Base-by-base conservation (phyloP, 2,113 vertebrate genomes). In the Myxocyprinus asiaticus region DNA sequence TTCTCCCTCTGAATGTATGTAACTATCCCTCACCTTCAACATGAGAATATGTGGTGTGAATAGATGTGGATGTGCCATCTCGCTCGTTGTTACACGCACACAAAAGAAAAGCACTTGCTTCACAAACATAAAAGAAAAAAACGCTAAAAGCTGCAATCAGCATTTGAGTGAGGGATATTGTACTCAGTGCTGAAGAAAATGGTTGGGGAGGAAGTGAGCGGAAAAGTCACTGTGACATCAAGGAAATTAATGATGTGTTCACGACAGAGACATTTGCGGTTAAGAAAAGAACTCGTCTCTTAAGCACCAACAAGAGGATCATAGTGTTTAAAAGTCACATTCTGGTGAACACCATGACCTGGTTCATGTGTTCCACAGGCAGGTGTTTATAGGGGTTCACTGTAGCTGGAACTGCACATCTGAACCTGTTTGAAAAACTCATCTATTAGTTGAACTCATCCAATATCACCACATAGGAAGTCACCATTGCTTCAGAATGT, bases 71-170 rank as follows among this genome's bases (percentile, higher is more conserved):
- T 50, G 22, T 55, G 55, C 22, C 15, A 4, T 55, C 33, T 63
- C 66, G 3, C 22, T 33, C 3, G 4, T 33, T 55, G 74, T 68
- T 72, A 62, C 47, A 55, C 53, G 45, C 67, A 77, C 61, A 77
- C 53, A 77, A 83, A 80, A 53, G 78, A 71, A 77, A 80, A 81
- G 33, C 67, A 48, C 45, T 63, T 47, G 55, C 67, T 61, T 64
- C 45, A 56, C 73, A 76, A 71, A 83, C 22, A 33, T 33, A 33
- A 33, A 33, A 33, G 22, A 33, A 33, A 33, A 33, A 33, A 33
- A 33, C n/a, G 22, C 56, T 82, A 74, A 82, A 82, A 82, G 76
- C 62, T 74, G 64, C 82, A 67, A 66, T 61, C 51, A 77, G 73
- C 44, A 72, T 70, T 65, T 70, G 74, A 66, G 50, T 73, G 67